A percentile compares a stretch with the other conserved stretches of the same genome.
Evolutionary conservation across 2,888 invertebrate genomes (phyloP).

Genomic region (Siphlonurus alternatus): DNA sequence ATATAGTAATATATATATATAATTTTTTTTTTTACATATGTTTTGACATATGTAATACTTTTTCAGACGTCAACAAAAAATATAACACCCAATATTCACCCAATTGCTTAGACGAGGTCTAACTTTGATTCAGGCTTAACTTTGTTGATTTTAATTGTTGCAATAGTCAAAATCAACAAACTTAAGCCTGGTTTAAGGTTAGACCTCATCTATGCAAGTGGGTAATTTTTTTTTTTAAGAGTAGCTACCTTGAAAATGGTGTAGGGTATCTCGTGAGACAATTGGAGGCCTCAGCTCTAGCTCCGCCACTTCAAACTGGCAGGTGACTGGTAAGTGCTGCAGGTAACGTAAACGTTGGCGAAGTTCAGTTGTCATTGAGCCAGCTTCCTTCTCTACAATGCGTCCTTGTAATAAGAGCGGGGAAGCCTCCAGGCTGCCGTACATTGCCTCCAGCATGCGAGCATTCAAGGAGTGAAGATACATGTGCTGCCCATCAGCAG

Average conservation of each 20-base stretch:
- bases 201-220: too few relatives aligned
- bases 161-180: too few relatives aligned
- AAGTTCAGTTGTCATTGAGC: slow-evolving; percentile 69
- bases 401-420: slow-evolving; percentile 56
- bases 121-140: too few relatives aligned
- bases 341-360: slow-evolving; percentile 57
- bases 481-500: slow-evolving; percentile 80
- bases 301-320: slow-evolving; percentile 81
- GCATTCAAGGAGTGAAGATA: slow-evolving; percentile 84
- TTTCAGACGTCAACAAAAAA: background rate
- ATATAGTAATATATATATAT: background rate
- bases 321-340: slow-evolving; percentile 77
- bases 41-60: background rate
- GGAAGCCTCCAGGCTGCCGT: slow-evolving; percentile 62
- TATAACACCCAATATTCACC: background rate
- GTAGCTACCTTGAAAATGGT: slow-evolving; percentile 45
- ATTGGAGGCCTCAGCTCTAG: slow-evolving; percentile 57
- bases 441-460: slow-evolving; percentile 71
- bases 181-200: too few relatives aligned
- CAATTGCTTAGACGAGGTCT: too few relatives aligned
- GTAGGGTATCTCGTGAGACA: slow-evolving; percentile 48
- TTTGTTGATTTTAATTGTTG: too few relatives aligned
- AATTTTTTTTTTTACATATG: too few relatives aligned
- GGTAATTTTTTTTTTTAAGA: too few relatives aligned
- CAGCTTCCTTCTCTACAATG: slow-evolving; percentile 74